Base-by-base conservation (phyloP, 30 jellyfish, hydroid and myxozoan species). In the Calvadosia cruxmelitensis region DNA sequence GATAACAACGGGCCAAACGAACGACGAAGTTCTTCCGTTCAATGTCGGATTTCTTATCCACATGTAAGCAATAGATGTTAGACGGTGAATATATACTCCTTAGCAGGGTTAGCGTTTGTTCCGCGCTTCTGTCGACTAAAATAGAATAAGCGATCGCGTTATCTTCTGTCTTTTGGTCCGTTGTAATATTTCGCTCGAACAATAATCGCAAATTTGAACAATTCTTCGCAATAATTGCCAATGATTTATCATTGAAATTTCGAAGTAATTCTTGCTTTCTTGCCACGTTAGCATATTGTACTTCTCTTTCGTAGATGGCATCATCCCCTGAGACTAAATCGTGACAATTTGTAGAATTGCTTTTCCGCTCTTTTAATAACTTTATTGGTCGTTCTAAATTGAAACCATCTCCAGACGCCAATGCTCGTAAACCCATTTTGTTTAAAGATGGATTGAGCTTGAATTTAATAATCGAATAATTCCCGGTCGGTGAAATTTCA, bases 1-100 rank as follows among this genome's bases (percentile, higher is more conserved):
- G 81, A 3, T 78, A 53, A 50, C 98, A 89, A 3, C 32, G 66
- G 0, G 93, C 53, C 3, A 89, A 49, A 71, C 63, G 68, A 24
- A 64, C 67, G 28, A 89, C 76, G 0, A 78, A 36, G 5, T 57
- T 53, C 5, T 35, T 49, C 35, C 63, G 72, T 3, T 72, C 52
- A 31, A 70, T 53, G 1, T 82, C 82, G 1, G 87, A 86, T 29
- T 64, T 69, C 1, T 52, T 66, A 63, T 89, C 82, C 0, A 92
- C 95, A 29, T 89, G 98, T 26, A 89, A 31, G 57, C 98, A 89
- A 66, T 81, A 81, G 13, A 83, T 66, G 53, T 82, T 89, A 13
- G 75, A 71, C 15, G 93, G 95, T 53, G 71, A 71, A 64, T 89
- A 89, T 7, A 89, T 77, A 32, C 93, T 89, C 53, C 81, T 34